phyloP scores from a whole-genome alignment of 1,140 invertebrate species.

The Sycophila sp. region DNA sequence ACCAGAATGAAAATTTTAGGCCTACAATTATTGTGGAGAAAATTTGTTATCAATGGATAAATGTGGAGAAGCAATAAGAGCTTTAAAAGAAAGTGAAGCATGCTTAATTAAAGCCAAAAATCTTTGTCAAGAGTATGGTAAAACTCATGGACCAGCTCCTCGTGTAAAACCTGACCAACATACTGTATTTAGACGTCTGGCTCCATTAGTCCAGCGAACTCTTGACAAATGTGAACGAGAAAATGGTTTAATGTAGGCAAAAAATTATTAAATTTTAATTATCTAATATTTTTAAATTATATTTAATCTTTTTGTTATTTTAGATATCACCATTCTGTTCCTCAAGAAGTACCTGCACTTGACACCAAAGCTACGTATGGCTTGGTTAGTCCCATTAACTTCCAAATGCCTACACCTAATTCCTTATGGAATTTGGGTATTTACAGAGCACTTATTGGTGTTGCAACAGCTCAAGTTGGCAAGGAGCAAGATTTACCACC shows the following conservation, averaged over 20 bases:
- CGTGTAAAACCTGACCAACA: constrained; percentile 74
- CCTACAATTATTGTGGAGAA: constrained; percentile 76
- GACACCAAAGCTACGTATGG: constrained; percentile 77
- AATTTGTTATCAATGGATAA: constrained; percentile 74
- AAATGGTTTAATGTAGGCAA: constrained; percentile 76
- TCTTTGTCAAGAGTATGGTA: constrained; percentile 72
- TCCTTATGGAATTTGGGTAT: constrained; percentile 68
- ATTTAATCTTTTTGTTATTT: constrained; percentile 21
- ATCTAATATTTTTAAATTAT: not conserved
- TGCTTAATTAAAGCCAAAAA: constrained; percentile 68
- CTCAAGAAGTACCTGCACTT: constrained; percentile 71
- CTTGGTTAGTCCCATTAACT: constrained; percentile 74
- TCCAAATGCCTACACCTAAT: constrained; percentile 67
- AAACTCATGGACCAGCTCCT: constrained; percentile 70
- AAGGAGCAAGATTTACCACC: constrained; percentile 70
- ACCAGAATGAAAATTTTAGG: constrained; percentile 59
- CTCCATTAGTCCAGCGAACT: constrained; percentile 71
- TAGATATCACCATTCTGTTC: constrained; percentile 77
- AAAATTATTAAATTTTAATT: not conserved
- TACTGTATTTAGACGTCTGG: constrained; percentile 73
- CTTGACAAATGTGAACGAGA: constrained; percentile 79
- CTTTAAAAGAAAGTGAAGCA: constrained; percentile 72
- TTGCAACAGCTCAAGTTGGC: constrained; percentile 47
- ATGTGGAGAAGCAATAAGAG: constrained; percentile 76
- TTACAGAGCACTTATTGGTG: constrained; percentile 44